These are phyloP conservation scores for Alligator sinensis DNA, from an alignment of 2,113 vertebrate species.

Conservation along the genomic window DNA sequence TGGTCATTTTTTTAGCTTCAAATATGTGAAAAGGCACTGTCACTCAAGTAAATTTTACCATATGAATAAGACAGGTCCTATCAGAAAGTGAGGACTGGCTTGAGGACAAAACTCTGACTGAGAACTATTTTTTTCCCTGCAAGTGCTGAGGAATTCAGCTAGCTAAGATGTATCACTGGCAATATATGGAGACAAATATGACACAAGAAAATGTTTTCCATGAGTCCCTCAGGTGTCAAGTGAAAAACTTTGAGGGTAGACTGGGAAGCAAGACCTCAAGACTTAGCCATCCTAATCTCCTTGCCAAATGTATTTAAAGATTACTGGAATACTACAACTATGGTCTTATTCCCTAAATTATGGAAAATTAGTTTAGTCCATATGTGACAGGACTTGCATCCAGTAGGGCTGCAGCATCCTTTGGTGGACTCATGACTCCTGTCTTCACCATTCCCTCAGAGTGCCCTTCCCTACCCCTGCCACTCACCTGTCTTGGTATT, in stretches of 20 bases:
- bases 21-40: too few relatives aligned
- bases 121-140: neutral
- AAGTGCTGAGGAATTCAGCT: neutral
- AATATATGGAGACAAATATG: neutral
- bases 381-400: too few relatives aligned
- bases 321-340: neutral
- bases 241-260: neutral
- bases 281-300: neutral
- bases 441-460: too few relatives aligned
- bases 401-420: too few relatives aligned
- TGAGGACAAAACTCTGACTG: neutral
- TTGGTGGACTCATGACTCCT: too few relatives aligned
- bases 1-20: neutral
- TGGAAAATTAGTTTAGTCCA: too few relatives aligned
- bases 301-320: neutral
- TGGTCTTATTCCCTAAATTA: neutral
- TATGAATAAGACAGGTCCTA: neutral
- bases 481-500: too few relatives aligned
- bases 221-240: fast-evolving
- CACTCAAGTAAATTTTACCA: too few relatives aligned
- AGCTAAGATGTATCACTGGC: neutral
- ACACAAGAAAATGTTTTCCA: neutral
- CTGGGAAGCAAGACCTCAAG: neutral
- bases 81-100: neutral
- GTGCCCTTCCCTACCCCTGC: too few relatives aligned